These are phyloP conservation scores for Scaptomyza caliginosa DNA, from an alignment of 2,888 invertebrate genomes.

Conservation along the genomic window DNA sequence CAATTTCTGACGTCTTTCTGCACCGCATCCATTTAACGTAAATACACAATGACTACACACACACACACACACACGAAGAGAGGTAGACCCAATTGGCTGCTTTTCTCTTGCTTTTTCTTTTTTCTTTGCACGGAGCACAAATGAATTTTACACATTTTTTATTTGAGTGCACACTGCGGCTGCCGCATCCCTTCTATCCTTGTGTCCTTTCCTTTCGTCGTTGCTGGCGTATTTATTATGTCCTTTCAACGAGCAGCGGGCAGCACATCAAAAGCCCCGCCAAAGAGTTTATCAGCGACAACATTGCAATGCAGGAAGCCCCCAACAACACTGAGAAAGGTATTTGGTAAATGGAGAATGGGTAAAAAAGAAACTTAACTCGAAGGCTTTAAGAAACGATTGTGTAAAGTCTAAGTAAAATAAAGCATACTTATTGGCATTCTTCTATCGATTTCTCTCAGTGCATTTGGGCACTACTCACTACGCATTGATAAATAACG, in stretches of 20 bases:
- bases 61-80: slow-evolving; percentile 2
- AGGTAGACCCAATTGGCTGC: slow-evolving; percentile 52
- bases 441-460: neutral
- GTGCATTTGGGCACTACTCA: neutral
- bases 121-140: slow-evolving; percentile 32
- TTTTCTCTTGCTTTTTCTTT: too few relatives aligned
- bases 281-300: slow-evolving; percentile 71
- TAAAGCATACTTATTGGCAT: too few relatives aligned
- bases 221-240: slow-evolving; percentile 53
- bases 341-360: too few relatives aligned
- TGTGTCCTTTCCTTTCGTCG: neutral
- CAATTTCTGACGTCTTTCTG: slow-evolving; percentile 35
- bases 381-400: neutral
- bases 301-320: slow-evolving; percentile 23
- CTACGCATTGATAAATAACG: slow-evolving; percentile 40
- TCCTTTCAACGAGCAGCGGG: slow-evolving; percentile 61
- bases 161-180: slow-evolving; percentile 42
- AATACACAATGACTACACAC: slow-evolving; percentile 62
- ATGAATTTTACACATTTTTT: slow-evolving; percentile 64
- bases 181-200: slow-evolving; percentile 3
- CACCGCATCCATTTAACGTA: slow-evolving; percentile 61
- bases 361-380: neutral
- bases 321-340: neutral
- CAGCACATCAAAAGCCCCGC: slow-evolving; percentile 59
- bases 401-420: neutral